Evolutionary conservation across 1,140 invertebrate genomes (phyloP).

Genomic region (Leptinotarsa texana): DNA sequence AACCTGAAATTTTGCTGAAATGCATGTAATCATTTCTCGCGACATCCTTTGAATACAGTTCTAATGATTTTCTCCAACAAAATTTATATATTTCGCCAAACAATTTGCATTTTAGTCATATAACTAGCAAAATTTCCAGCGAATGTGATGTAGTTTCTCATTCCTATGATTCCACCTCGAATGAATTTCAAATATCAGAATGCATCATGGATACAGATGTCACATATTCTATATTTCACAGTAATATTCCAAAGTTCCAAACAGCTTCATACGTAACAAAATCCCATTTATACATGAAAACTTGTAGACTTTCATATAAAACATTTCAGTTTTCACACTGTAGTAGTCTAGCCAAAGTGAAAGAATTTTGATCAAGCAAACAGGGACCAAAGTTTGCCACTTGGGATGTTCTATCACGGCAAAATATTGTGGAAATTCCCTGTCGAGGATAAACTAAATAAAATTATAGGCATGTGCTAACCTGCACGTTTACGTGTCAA

Average conservation of each 20-base stretch:
- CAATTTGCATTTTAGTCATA: no score
- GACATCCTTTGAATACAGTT: no score
- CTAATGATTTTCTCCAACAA: no score
- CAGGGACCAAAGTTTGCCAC: neutral
- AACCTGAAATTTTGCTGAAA: no score
- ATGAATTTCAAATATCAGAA: no score
- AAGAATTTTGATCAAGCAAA: conserved; percentile 3
- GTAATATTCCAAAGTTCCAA: neutral
- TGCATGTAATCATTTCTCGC: no score
- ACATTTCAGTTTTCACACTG: neutral
- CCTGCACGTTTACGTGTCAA: neutral
- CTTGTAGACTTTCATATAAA: neutral
- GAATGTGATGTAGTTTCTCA: no score
- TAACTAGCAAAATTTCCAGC: no score
- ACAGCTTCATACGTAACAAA: neutral
- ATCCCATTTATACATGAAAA: neutral
- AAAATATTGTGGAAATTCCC: conserved; percentile 3
- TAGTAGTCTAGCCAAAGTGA: neutral
- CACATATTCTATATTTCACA: neutral
- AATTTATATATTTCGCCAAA: no score
- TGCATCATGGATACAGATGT: no score
- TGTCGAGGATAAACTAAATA: conserved; percentile 1
- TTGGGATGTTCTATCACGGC: conserved; percentile 4
- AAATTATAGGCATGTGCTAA: neutral
- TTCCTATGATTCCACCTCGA: no score